These are phyloP conservation scores for Drosophila peninsularis DNA, from an alignment of 2,888 invertebrate genomes.

Conservation along the genomic window DNA sequence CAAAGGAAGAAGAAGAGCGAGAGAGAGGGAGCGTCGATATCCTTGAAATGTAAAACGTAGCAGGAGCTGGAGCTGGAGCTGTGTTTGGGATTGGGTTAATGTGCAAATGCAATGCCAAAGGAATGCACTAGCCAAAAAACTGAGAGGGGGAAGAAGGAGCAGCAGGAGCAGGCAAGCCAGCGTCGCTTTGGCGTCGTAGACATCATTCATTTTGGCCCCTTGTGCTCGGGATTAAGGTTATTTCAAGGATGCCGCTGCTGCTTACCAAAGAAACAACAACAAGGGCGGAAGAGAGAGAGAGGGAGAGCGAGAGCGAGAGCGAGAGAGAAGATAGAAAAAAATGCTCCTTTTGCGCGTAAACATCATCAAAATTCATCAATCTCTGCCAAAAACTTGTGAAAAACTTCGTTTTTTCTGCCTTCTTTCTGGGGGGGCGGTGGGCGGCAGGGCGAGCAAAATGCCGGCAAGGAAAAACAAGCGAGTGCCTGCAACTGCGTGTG, in stretches of 20 bases:
- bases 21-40: slow-evolving; percentile 55
- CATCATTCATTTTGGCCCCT: slow-evolving; percentile 83
- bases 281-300: slow-evolving; percentile 13
- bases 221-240: slow-evolving; percentile 83
- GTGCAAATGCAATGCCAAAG: slow-evolving; percentile 41
- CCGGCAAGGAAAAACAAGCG: slow-evolving; percentile 36
- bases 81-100: slow-evolving; percentile 11
- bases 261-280: slow-evolving; percentile 22
- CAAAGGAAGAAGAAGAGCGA: background rate
- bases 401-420: slow-evolving; percentile 55
- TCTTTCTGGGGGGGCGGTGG: too few relatives aligned
- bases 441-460: slow-evolving; percentile 24
- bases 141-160: background rate
- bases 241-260: slow-evolving; percentile 80
- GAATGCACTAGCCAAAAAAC: slow-evolving; percentile 46
- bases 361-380: slow-evolving; percentile 84
- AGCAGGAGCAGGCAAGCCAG: background rate
- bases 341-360: slow-evolving; percentile 76
- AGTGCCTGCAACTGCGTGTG: slow-evolving; percentile 35
- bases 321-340: slow-evolving; percentile 34
- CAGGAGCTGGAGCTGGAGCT: slow-evolving; percentile 16
- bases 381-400: slow-evolving; percentile 83
- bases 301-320: background rate
- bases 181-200: slow-evolving; percentile 40
- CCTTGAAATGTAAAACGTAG: slow-evolving; percentile 72